Conservation (phyloP, 2,888 invertebrate species). For the Zeuzera pyrina region DNA sequence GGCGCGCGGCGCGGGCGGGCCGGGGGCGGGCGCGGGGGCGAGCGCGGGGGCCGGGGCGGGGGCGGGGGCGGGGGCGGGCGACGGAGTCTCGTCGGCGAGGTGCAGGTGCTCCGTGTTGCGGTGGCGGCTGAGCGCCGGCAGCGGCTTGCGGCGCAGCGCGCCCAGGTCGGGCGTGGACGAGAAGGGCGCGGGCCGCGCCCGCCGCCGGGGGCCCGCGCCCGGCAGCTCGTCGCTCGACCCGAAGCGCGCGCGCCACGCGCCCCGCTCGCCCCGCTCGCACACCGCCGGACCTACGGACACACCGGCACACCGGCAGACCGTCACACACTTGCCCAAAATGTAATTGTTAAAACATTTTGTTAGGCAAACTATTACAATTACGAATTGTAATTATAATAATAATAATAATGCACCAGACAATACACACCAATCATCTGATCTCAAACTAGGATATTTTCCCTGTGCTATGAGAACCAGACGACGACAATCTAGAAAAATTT, state of each 20-base stretch:
- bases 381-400: no score
- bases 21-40: no score
- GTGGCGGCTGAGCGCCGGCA: constrained; percentile 50
- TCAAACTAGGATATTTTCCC: no score
- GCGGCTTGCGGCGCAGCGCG: constrained; percentile 41
- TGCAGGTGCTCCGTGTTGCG: constrained; percentile 57
- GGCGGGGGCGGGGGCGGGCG: constrained; percentile 7
- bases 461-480: no score
- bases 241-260: background rate
- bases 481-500: no score
- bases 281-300: background rate
- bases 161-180: constrained; percentile 52
- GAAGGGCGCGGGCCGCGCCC: constrained; percentile 18
- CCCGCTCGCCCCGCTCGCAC: background rate
- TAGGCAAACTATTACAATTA: no score
- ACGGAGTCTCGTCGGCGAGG: constrained; percentile 46
- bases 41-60: constrained; percentile 5
- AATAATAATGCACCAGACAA: no score
- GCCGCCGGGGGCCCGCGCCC: background rate
- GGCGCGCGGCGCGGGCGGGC: no score
- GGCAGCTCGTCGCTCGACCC: background rate
- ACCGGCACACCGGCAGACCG: no score
- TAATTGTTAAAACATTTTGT: no score
- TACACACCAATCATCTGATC: no score
- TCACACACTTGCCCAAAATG: no score